These are phyloP conservation scores for Galagoides demidoff DNA, from an alignment of 2,797 vertebrate species.

Conservation along the genomic window DNA sequence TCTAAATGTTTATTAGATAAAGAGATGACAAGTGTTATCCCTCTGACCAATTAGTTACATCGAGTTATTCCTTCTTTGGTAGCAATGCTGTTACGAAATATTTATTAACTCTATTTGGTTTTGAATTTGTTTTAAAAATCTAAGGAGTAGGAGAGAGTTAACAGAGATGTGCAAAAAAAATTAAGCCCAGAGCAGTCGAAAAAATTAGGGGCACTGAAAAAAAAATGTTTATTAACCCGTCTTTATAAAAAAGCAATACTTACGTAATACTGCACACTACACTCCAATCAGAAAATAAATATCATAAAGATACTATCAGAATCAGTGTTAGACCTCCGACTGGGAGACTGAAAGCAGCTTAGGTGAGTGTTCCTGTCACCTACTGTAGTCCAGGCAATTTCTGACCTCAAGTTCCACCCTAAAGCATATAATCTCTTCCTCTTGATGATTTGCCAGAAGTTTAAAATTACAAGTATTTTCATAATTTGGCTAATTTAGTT, in stretches of 20 bases:
- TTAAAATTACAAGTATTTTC: constrained; percentile 23
- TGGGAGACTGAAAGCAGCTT: background rate
- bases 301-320: background rate
- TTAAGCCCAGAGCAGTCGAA: background rate
- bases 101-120: background rate
- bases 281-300: constrained; percentile 35
- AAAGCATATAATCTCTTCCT: background rate
- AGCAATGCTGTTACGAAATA: constrained; percentile 27
- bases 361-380: background rate
- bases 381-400: background rate
- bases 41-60: constrained; percentile 5
- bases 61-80: background rate
- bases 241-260: constrained; percentile 7
- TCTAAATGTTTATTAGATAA: background rate
- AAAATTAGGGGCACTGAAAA: background rate
- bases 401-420: background rate
- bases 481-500: background rate
- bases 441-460: background rate
- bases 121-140: background rate
- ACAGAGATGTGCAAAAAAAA: background rate
- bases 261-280: background rate
- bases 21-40: background rate
- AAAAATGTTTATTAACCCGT: background rate
- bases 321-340: background rate
- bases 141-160: background rate